Percentiles rank a stretch among this genome's conserved stretches.
Evolutionary conservation across 1,140 invertebrate species (phyloP).

Genomic region (Bacillus rossius): DNA sequence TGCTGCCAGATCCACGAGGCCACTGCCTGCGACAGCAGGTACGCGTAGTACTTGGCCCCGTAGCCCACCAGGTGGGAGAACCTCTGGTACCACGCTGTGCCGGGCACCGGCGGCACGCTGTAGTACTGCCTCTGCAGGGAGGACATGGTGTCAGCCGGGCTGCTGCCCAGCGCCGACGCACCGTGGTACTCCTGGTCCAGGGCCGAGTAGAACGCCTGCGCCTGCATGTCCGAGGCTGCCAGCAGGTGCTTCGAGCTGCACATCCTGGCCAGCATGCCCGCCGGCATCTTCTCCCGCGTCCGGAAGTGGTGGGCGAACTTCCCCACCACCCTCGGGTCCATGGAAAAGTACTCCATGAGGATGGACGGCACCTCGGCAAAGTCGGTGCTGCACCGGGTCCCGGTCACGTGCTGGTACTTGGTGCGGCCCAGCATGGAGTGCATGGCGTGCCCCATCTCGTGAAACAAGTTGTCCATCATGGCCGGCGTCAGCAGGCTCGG

Average conservation of each 20-base stretch:
- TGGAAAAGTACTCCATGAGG: slow-evolving; percentile 97
- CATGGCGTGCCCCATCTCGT: slow-evolving; percentile 99
- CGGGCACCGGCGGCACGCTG: slow-evolving; percentile 75
- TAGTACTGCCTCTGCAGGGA: slow-evolving; percentile 81
- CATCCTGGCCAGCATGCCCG: slow-evolving; percentile 66
- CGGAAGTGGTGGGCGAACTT: slow-evolving; percentile 89
- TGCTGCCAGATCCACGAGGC: slow-evolving; percentile 92
- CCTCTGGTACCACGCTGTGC: slow-evolving; percentile 92
- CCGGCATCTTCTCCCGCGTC: slow-evolving; percentile 78
- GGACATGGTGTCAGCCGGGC: slow-evolving; percentile 75
- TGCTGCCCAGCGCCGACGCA: slow-evolving; percentile 43
- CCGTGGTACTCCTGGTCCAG: slow-evolving; percentile 89
- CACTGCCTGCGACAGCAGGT: slow-evolving; percentile 89
- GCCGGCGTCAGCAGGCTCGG: slow-evolving; percentile 78
- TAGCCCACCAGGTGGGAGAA: slow-evolving; percentile 97
- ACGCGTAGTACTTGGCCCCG: slow-evolving; percentile 97
- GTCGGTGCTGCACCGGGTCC: slow-evolving; percentile 94
- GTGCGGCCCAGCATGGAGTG: slow-evolving; percentile 97
- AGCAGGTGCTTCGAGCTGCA: slow-evolving; percentile 83
- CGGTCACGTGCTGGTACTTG: slow-evolving; percentile 94
- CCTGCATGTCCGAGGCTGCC: slow-evolving; percentile 83
- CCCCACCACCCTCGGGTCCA: slow-evolving; percentile 77
- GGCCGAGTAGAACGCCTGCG: slow-evolving; percentile 85
- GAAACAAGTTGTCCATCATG: slow-evolving; percentile 94
- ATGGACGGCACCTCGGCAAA: slow-evolving; percentile 98